Conservation (phyloP, 2,113 vertebrate species). For the Ciconia stormi region DNA sequence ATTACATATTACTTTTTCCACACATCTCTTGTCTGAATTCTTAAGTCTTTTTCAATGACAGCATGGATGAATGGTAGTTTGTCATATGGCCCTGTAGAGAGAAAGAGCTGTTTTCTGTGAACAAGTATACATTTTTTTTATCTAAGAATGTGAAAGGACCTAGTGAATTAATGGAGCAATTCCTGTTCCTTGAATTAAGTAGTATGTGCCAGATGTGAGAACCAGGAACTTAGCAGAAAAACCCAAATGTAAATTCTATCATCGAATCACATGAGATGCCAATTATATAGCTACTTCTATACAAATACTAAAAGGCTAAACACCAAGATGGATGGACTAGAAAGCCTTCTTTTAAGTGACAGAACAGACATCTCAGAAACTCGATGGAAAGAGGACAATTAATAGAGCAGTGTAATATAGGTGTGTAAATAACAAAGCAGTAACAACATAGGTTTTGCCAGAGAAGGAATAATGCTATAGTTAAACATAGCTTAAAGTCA, state of each 20-base stretch:
- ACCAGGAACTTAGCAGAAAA: background rate
- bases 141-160: background rate
- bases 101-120: background rate
- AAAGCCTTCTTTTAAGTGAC: background rate
- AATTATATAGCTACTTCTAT: background rate
- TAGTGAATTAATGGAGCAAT: background rate
- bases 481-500: background rate
- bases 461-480: background rate
- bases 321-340: background rate
- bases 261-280: background rate
- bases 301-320: background rate
- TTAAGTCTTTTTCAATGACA: background rate
- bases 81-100: background rate
- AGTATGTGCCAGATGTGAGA: background rate
- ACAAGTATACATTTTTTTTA: background rate
- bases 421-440: background rate
- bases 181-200: background rate
- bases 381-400: background rate
- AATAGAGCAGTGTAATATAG: background rate
- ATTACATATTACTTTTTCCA: constrained; percentile 36
- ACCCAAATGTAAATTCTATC: background rate
- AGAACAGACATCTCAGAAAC: background rate
- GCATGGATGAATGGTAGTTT: background rate
- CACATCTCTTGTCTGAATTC: background rate
- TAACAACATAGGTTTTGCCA: background rate